Conservation (phyloP, 2,797 vertebrate species). For the Hippopotamyrus pictus region DNA sequence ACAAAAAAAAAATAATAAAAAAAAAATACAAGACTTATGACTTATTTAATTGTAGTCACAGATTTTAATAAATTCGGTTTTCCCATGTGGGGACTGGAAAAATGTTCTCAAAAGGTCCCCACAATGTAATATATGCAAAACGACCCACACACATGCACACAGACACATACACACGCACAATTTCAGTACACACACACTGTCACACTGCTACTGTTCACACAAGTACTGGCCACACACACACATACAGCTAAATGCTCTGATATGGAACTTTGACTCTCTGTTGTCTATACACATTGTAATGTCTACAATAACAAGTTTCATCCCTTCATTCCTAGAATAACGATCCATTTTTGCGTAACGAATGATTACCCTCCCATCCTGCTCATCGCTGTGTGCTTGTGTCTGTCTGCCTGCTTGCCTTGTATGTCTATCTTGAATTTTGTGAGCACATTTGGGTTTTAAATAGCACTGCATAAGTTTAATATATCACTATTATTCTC, state of each 20-base stretch:
- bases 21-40: not conserved
- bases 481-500: not conserved
- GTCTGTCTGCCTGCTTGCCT: not conserved
- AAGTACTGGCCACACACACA: not conserved
- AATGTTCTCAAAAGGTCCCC: not conserved
- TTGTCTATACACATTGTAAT: not conserved
- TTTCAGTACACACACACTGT: not conserved
- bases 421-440: not conserved
- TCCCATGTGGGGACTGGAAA: not conserved
- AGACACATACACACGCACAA: too few relatives aligned
- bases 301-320: not conserved
- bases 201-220: not conserved
- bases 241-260: not conserved
- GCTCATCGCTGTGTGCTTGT: not conserved
- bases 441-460: not conserved
- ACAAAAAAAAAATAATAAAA: not conserved
- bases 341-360: not conserved
- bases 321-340: not conserved
- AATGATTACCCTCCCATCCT: not conserved
- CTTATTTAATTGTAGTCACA: not conserved
- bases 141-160: not conserved
- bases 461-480: not conserved
- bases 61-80: not conserved
- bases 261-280: not conserved
- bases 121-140: not conserved